Conservation (phyloP, 1,140 invertebrate genomes). For the Grapholita molesta region DNA sequence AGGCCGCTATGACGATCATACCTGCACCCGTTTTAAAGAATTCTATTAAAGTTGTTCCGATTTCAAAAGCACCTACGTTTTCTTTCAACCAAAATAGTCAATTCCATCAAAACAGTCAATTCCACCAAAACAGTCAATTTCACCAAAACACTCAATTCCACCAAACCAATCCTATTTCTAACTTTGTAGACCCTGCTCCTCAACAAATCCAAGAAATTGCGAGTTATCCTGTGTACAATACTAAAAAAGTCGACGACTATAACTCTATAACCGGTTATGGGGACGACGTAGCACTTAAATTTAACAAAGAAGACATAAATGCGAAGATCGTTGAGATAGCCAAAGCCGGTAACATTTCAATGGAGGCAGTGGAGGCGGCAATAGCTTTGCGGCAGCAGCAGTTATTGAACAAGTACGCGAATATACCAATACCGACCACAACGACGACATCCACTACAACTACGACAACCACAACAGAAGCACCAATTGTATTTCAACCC, state of each 20-base stretch:
- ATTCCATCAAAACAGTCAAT: no score
- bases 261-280: constrained; percentile 69
- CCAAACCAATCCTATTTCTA: constrained; percentile 67
- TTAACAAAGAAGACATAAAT: constrained; percentile 70
- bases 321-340: constrained; percentile 74
- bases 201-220: constrained; percentile 64
- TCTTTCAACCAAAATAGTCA: constrained; percentile 32
- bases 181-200: constrained; percentile 71
- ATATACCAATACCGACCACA: constrained; percentile 67
- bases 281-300: constrained; percentile 61
- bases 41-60: constrained; percentile 39
- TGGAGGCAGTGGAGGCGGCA: constrained; percentile 85
- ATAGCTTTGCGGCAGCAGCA: constrained; percentile 84
- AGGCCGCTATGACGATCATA: constrained; percentile 61
- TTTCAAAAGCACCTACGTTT: constrained; percentile 36
- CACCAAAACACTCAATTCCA: no score
- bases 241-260: constrained; percentile 73
- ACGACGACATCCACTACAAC: constrained; percentile 73
- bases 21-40: constrained; percentile 56
- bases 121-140: constrained; percentile 31
- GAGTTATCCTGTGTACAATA: constrained; percentile 53
- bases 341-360: constrained; percentile 84
- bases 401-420: constrained; percentile 79
- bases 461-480: constrained; percentile 59
- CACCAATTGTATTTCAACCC: constrained; percentile 51